A percentile compares a stretch with the other conserved stretches of the same genome.
phyloP scores from a whole-genome alignment of 2,888 invertebrate species.

The Calameuta filiformis region DNA sequence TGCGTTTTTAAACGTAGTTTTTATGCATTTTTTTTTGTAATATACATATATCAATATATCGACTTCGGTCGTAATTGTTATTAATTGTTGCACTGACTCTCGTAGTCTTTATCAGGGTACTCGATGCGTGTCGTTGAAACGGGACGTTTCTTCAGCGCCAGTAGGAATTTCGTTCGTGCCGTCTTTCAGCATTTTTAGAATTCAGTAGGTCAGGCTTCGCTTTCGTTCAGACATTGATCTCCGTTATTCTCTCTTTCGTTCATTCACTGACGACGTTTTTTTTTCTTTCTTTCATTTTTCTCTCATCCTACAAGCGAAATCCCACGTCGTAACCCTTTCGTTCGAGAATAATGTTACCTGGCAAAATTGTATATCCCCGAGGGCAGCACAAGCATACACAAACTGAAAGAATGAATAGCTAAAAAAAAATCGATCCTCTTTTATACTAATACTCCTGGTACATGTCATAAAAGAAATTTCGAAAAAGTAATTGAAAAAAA shows the following conservation, averaged over 20 bases:
- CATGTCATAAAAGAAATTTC: background rate
- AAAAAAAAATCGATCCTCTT: background rate
- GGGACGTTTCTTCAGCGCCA: background rate
- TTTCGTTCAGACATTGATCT: slow-evolving; percentile 44
- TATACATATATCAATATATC: background rate
- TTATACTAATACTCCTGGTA: background rate
- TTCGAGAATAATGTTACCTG: background rate
- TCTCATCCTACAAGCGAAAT: slow-evolving; percentile 5
- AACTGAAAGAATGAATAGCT: background rate
- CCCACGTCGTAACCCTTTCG: background rate
- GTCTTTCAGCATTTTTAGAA: slow-evolving; percentile 49
- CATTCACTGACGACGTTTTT: background rate
- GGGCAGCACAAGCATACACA: background rate
- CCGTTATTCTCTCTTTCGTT: slow-evolving; percentile 31
- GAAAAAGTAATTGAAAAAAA: too few species aligned
- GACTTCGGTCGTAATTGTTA: slow-evolving; percentile 9
- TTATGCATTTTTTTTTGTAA: background rate
- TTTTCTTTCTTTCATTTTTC: slow-evolving; percentile 13
- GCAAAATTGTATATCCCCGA: background rate
- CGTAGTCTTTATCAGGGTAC: background rate
- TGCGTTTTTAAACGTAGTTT: background rate
- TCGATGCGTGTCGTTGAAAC: background rate
- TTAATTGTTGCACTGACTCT: slow-evolving; percentile 1
- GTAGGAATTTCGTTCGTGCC: background rate
- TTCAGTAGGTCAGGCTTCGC: slow-evolving; percentile 64